Evolutionary conservation across 2,888 invertebrate species (phyloP).

Genomic region (Dugesia japonica): DNA sequence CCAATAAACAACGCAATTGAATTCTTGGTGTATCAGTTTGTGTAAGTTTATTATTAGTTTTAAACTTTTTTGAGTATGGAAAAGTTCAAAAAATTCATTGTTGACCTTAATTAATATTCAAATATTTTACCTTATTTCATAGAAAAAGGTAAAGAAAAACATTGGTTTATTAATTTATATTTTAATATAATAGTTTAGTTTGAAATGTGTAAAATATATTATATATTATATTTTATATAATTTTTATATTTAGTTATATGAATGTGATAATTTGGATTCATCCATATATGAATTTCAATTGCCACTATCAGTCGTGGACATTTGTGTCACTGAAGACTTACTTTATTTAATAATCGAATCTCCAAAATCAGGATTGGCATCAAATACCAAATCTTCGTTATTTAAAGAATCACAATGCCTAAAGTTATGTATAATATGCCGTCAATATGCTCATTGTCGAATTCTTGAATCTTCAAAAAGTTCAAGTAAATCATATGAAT

Average conservation of each 20-base stretch:
- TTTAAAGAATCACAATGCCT: neutral
- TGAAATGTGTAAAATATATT: too few relatives aligned
- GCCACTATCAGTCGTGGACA: neutral
- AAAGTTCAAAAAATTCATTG: too few relatives aligned
- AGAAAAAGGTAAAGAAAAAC: too few relatives aligned
- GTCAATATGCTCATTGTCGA: neutral
- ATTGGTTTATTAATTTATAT: too few relatives aligned
- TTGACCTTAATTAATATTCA: too few relatives aligned
- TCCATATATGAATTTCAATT: slow-evolving; percentile 21
- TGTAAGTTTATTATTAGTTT: too few relatives aligned
- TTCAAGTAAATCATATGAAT: neutral
- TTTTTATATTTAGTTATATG: slow-evolving; percentile 4
- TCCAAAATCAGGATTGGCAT: neutral
- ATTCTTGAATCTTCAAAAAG: neutral
- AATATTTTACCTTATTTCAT: too few relatives aligned
- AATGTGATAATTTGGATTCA: neutral
- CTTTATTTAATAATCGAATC: neutral
- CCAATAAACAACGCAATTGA: too few relatives aligned
- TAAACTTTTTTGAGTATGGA: too few relatives aligned
- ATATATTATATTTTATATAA: too few relatives aligned
- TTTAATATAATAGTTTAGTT: too few relatives aligned
- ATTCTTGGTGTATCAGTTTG: too few relatives aligned
- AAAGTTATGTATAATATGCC: neutral
- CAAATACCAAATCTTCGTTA: neutral
- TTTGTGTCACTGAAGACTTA: slow-evolving; percentile 20